These are phyloP conservation scores for Microplitis mediator DNA, from an alignment of 1,140 invertebrate genomes.

Conservation along the genomic window DNA sequence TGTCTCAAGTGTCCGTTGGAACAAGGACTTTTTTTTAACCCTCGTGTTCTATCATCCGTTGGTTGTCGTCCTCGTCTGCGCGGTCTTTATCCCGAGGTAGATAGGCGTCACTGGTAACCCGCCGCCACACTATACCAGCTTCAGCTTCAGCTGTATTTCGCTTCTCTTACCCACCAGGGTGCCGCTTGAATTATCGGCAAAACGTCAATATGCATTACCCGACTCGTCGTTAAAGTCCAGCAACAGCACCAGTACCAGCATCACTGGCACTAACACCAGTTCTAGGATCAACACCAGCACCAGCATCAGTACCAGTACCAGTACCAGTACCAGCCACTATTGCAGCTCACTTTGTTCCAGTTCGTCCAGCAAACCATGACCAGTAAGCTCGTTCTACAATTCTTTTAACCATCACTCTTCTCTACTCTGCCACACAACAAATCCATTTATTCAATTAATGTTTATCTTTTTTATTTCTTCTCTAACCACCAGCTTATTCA, in stretches of 20 bases:
- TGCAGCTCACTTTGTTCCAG: conserved; percentile 35
- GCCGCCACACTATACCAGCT: neutral
- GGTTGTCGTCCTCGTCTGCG: conserved; percentile 2
- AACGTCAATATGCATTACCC: conserved; percentile 56
- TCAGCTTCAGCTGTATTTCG: neutral
- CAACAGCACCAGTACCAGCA: neutral
- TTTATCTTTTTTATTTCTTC: neutral
- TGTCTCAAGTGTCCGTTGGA: conserved; percentile 19
- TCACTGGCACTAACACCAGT: neutral
- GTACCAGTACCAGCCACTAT: neutral
- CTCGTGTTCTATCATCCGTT: neutral
- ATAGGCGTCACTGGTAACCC: conserved; percentile 16
- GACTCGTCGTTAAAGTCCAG: conserved; percentile 31
- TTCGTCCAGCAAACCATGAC: conserved; percentile 7
- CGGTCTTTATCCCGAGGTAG: conserved; percentile 27
- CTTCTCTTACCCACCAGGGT: conserved; percentile 22
- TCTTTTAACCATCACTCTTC: conserved; percentile 3
- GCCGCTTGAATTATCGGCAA: conserved; percentile 53
- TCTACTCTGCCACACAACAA: neutral
- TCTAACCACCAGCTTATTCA: neutral
- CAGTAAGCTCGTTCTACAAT: neutral
- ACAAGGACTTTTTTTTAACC: neutral
- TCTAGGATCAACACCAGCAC: neutral
- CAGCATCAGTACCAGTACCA: conserved; percentile 9
- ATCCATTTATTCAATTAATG: conserved; percentile 27